Conservation (phyloP, 2,888 invertebrate species). For the Priocnemis perturbator region DNA sequence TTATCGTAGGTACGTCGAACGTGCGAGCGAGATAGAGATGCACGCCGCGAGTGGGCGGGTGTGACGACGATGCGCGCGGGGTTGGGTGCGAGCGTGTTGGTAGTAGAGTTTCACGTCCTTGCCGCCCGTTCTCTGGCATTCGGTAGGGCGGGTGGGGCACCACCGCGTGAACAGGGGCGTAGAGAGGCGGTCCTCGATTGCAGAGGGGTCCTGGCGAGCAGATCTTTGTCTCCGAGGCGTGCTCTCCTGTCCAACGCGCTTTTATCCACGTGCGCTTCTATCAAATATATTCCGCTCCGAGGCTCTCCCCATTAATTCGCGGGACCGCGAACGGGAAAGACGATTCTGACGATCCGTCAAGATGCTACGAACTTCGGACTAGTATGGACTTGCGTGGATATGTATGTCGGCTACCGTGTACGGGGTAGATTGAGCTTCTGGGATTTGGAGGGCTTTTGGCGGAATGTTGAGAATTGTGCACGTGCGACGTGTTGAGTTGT, state of each 20-base stretch:
- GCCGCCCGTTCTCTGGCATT: slow-evolving; percentile 75
- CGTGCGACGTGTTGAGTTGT: not conserved
- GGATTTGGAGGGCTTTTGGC: not conserved
- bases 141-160: slow-evolving; percentile 71
- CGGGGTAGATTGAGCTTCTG: no score
- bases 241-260: slow-evolving; percentile 18
- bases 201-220: slow-evolving; percentile 58
- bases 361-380: no score
- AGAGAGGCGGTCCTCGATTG: slow-evolving; percentile 67
- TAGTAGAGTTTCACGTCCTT: slow-evolving; percentile 75
- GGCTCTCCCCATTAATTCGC: slow-evolving; percentile 8
- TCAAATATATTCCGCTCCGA: slow-evolving; percentile 1
- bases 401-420: no score
- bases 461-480: not conserved
- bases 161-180: slow-evolving; percentile 68
- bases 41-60: slow-evolving; percentile 79
- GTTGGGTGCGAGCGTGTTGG: slow-evolving; percentile 61
- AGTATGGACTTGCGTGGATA: no score
- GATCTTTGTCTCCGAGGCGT: slow-evolving; percentile 48
- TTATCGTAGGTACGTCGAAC: slow-evolving; percentile 50
- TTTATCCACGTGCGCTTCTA: slow-evolving; percentile 29
- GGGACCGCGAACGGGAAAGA: slow-evolving; percentile 2
- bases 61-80: slow-evolving; percentile 59
- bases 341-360: not conserved
- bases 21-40: slow-evolving; percentile 63